Base-by-base conservation (phyloP, 64 coral and sea anemone species). In the Cladopsammia gracilis region DNA sequence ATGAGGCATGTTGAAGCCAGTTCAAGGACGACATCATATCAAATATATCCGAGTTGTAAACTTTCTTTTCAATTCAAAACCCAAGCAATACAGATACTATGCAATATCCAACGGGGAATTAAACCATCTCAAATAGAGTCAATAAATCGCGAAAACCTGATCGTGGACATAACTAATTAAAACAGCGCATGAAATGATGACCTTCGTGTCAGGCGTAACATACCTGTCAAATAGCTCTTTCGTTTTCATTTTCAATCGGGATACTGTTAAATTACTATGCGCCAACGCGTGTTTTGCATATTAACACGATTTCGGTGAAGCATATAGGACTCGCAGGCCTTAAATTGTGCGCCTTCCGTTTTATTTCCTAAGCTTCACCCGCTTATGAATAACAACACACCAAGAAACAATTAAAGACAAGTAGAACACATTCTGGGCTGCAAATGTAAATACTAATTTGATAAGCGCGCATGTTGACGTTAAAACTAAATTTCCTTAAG, bases 371-470 rank as follows among this genome's bases (percentile, higher is more conserved):
- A 84, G 58, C 42, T 26, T 13, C 11, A 18, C 46, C 58, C 20
- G 42, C 20, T 68, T 51, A 48, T 68, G 43, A 84, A 84, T 84
- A n/a, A 64, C 14, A 46, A 84, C 80, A 60, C 48, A 84, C 80
- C 62, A 62, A 45, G 80, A 48, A 19, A 11, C 44, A 67, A 49
- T 68, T 42, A 83, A 22, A 6, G 50, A 84, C 62, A 84, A 84
- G 80, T 16, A 47, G 26, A 25, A 82, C 10, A 5, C 34, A 82
- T 60, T 82, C 78, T 10, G 53, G 10, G 58, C 10, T 7, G 62
- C 46, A 11, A n/a, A 64, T 50, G 62, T 84, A 84, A 84, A 84
- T 68, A 84, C 3, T 20, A 67, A 20, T 75, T 25, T 50, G 19
- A 68, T 10, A 46, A 14, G 4, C 44, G 19, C 49, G 12, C 60